Conservation (phyloP, 2,888 invertebrate species). For the Celastrina argiolus region DNA sequence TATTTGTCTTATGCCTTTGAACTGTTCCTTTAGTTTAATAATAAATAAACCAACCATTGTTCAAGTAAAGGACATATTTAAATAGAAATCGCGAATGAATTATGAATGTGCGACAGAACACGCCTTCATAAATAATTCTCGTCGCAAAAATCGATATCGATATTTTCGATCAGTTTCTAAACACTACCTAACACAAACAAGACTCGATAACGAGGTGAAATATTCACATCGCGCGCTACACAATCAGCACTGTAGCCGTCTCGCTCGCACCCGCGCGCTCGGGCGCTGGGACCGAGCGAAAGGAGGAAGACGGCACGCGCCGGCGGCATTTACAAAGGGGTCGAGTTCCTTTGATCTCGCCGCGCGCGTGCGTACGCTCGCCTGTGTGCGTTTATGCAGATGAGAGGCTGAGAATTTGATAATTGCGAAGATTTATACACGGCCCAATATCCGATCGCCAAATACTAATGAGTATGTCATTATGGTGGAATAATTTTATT, state of each 20-base stretch:
- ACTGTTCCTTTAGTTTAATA: too few species aligned
- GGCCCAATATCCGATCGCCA: slow-evolving; percentile 38
- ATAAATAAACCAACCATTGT: too few species aligned
- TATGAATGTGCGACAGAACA: slow-evolving; percentile 12
- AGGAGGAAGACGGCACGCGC: slow-evolving; percentile 71
- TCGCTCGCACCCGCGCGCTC: slow-evolving; percentile 51
- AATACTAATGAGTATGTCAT: slow-evolving; percentile 4
- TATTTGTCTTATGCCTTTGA: too few species aligned
- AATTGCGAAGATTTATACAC: slow-evolving; percentile 75
- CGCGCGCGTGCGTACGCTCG: slow-evolving; percentile 65
- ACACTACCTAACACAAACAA: slow-evolving; percentile 76
- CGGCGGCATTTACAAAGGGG: slow-evolving; percentile 74
- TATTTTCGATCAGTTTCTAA: slow-evolving; percentile 44
- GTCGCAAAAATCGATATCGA: slow-evolving; percentile 50
- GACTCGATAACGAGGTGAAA: slow-evolving; percentile 78
- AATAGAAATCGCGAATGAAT: slow-evolving; percentile 3
- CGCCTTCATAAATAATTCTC: slow-evolving; percentile 24
- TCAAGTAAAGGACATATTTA: not conserved
- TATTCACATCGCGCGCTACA: slow-evolving; percentile 74
- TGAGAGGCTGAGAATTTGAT: slow-evolving; percentile 73
- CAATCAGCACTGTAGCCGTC: slow-evolving; percentile 61
- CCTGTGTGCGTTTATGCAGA: slow-evolving; percentile 69
- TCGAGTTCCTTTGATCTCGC: slow-evolving; percentile 73
- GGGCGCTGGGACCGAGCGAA: slow-evolving; percentile 50
- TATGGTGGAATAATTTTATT: not conserved